phyloP scores from a whole-genome alignment of 2,113 vertebrate genomes.

The Lontra canadensis region DNA sequence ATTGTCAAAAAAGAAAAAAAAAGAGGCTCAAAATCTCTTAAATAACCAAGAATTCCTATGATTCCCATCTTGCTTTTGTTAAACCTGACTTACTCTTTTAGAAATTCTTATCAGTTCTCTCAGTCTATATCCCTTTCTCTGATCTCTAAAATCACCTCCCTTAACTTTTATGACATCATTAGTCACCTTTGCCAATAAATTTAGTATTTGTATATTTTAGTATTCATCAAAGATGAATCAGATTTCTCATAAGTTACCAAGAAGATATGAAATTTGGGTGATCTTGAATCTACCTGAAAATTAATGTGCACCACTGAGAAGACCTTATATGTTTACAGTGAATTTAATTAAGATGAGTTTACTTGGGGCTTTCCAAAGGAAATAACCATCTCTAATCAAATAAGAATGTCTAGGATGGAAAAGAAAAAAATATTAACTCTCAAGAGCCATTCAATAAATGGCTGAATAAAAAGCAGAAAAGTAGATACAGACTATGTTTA shows the following conservation, averaged over 20 bases:
- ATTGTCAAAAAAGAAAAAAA: not conserved
- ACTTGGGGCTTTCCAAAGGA: slow-evolving; percentile 30
- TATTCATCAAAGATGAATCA: not conserved
- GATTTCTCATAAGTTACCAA: slow-evolving; percentile 4
- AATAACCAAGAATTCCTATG: not conserved
- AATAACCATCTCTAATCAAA: slow-evolving; percentile 32
- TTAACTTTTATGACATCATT: not conserved
- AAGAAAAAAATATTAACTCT: not conserved
- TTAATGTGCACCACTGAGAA: not conserved
- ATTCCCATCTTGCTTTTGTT: not conserved
- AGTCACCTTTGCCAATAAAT: not conserved
- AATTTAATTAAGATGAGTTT: slow-evolving; percentile 54
- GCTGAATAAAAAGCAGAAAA: slow-evolving; percentile 16
- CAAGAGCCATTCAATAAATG: not conserved
- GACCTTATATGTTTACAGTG: not conserved
- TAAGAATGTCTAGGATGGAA: not conserved
- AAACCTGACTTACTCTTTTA: not conserved
- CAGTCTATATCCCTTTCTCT: not conserved
- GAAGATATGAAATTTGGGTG: not conserved
- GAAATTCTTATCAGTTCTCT: not conserved
- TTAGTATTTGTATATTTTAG: not conserved
- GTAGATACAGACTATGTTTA: slow-evolving; percentile 16
- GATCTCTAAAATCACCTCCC: not conserved
- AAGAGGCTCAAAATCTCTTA: not conserved
- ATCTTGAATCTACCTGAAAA: not conserved